Base-by-base conservation (phyloP, 1,140 invertebrate species). In the Caenorhabditis remanei region DNA sequence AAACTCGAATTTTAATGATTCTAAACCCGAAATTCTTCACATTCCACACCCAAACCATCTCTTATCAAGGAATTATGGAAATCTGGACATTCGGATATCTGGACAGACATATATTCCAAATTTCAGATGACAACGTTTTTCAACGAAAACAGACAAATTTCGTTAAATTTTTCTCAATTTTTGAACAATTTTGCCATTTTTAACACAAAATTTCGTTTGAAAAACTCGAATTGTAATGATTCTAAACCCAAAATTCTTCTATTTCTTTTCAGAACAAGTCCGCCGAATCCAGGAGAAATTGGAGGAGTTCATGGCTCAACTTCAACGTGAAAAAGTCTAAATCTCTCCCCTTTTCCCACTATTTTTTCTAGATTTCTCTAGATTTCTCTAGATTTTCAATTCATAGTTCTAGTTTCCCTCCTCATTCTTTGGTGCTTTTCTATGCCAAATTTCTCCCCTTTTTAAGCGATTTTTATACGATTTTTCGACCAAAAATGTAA, bases 231-330 rank as follows among this genome's bases (percentile, higher is more conserved):
- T 32, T 32, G 0, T 32, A 32, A 32, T 65, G 11, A 40, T n/a
- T 9, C 11, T n/a, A 65, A 5, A 9, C 40, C 6, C 21, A 8
- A 82, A 16, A 14, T 55, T 14, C 7, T 11, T 14, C 2, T 32
- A 13, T 14, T 53, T 24, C 13, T 91, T 95, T 95, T 87, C 94
- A 98, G 97, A 99, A 94, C 95, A 96, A 93, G 97, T 99, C 2
- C 94, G 97, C 89, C 96, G 97, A 92, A 98, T 99, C 87, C 98
- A 99, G 94, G 98, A 99, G 93, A 98, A 97, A 93, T 92, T 99
- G 89, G 98, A 99, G 94, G 97, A 99, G 94, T 99, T 99, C 93
- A 98, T 99, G 91, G 95, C 96, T 93, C 95, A 96, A 7, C 93
- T 97, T 21, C 96, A 97, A 93, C 95, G 96, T 90, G 96, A 97